Conservation (phyloP, 2,888 invertebrate genomes). For the Brenthis hecate region DNA sequence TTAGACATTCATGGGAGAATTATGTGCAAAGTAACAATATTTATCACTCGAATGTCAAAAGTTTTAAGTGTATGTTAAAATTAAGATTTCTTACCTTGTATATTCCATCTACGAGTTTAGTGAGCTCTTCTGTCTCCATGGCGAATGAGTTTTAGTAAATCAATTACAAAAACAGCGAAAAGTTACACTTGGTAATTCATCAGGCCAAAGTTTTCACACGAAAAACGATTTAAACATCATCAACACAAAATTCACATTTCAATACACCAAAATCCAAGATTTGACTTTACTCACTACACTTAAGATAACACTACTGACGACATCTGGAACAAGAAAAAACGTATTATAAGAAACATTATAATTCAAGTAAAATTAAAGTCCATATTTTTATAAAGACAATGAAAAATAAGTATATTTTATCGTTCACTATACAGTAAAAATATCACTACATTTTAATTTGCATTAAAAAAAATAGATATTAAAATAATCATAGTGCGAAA, state of each 20-base stretch:
- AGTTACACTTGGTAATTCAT: constrained; percentile 76
- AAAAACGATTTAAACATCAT: constrained; percentile 68
- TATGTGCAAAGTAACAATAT: constrained; percentile 23
- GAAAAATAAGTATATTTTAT: background rate
- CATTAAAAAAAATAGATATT: background rate
- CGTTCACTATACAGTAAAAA: background rate
- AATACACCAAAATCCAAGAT: constrained; percentile 55
- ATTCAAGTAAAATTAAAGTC: background rate
- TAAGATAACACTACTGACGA: constrained; percentile 62
- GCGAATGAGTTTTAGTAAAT: constrained; percentile 65
- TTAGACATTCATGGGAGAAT: constrained; percentile 18
- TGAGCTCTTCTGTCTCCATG: constrained; percentile 94
- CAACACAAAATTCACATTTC: constrained; percentile 77
- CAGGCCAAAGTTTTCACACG: constrained; percentile 57
- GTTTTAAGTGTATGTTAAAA: constrained; percentile 18
- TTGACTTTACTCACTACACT: constrained; percentile 58
- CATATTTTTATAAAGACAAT: background rate
- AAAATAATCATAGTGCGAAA: constrained; percentile 10
- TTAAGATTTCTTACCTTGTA: constrained; percentile 87
- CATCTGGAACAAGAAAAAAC: constrained; percentile 77
- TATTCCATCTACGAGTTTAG: constrained; percentile 94
- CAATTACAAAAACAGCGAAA: constrained; percentile 51
- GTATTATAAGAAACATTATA: constrained; percentile 38
- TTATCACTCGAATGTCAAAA: constrained; percentile 21
- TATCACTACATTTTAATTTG: background rate